phyloP scores from a whole-genome alignment of 2,797 vertebrate genomes.

The Muscicapa striata region DNA sequence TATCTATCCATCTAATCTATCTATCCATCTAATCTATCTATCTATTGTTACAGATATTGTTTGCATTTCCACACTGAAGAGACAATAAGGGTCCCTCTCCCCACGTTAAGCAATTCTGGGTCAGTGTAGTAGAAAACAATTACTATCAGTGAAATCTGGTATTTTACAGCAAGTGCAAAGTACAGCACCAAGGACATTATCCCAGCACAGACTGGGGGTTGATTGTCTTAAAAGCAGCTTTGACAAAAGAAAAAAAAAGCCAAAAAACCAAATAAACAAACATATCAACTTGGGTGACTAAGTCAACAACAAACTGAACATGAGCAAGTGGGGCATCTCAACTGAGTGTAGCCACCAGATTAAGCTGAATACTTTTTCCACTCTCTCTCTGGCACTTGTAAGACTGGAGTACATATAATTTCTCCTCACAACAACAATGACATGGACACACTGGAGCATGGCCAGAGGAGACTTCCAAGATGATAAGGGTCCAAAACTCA shows the following conservation, averaged over 20 bases:
- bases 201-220: neutral
- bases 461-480: neutral
- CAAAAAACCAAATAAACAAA: neutral
- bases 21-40: neutral
- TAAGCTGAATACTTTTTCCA: neutral
- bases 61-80: neutral
- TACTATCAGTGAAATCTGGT: neutral
- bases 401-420: neutral
- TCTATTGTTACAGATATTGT: neutral
- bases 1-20: neutral
- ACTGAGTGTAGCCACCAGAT: neutral
- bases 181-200: neutral
- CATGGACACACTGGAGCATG: neutral
- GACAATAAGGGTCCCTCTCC: neutral
- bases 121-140: neutral
- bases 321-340: neutral
- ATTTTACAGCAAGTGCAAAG: neutral
- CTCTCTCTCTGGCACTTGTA: neutral
- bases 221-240: neutral
- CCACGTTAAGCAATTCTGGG: neutral
- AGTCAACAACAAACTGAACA: neutral
- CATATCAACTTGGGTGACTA: neutral
- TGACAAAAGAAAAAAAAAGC: neutral
- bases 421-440: neutral
- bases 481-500: neutral